Evolutionary conservation across 2,113 vertebrate species (phyloP).

Genomic region (Rhombomys opimus): DNA sequence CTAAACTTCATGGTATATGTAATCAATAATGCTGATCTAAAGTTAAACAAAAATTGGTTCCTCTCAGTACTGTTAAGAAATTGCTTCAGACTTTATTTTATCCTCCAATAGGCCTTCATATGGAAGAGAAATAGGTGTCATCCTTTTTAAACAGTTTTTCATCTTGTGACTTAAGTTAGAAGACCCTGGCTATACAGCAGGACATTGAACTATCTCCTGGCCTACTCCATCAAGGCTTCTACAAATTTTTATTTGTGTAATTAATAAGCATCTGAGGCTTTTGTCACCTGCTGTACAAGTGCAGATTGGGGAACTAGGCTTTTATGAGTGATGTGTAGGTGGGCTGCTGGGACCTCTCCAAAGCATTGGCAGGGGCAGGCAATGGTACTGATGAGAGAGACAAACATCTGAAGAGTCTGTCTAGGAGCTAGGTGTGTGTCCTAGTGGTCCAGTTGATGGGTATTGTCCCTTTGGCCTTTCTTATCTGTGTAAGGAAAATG

Average conservation of each 20-base stretch:
- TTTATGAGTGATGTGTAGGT: background rate
- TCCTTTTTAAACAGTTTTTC: background rate
- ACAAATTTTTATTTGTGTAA: background rate
- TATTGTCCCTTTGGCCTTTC: background rate
- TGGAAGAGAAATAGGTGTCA: constrained; percentile 3
- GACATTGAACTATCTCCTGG: background rate
- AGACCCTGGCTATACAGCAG: background rate
- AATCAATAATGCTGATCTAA: background rate
- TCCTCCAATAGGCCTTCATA: background rate
- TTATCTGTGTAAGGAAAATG: background rate
- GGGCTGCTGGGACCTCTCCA: no score
- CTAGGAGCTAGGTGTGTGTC: background rate
- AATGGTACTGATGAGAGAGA: background rate
- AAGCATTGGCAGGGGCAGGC: background rate
- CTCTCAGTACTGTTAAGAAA: background rate
- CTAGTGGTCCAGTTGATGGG: background rate
- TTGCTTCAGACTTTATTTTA: constrained; percentile 25
- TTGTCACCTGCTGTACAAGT: background rate
- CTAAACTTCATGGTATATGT: background rate
- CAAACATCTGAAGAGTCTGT: background rate
- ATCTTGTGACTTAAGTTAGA: background rate
- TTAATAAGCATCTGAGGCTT: background rate
- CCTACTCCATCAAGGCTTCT: constrained; percentile 3
- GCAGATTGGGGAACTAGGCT: background rate
- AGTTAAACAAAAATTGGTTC: background rate